Evolutionary conservation across 1,140 invertebrate genomes (phyloP), one percentile per base, ranked within the genome.

Genomic region (Latrodectus geometricus): DNA sequence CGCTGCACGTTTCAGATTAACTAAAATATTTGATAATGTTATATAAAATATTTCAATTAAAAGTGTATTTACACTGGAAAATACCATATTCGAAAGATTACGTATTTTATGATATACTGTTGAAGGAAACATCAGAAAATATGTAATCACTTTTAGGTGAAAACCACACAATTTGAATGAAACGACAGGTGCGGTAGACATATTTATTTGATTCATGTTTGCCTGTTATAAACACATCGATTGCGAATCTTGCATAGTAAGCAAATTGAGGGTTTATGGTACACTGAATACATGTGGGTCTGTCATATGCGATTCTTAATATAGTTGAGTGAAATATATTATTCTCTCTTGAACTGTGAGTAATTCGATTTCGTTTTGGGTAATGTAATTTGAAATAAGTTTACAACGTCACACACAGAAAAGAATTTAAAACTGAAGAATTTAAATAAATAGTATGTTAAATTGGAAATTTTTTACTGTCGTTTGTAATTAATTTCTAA

Each of bases 151-250:
- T 35, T 35, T 35, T 35, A 35, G 35, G 35, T 35, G 35, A 35
- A 35, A 35, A 35, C 35, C 35, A 35, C 35, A 5, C 35, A 35
- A 35, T 35, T 35, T 35, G 35, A 35, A 35, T 5, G 15, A 68
- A 69, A 69, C 9, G 9, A 17, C 79, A 81, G 79, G 68, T 81
- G 79, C 49, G 21, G 20, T 9, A 81, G 79, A 81, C 79, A 81
- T 48, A 72, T 17, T 7, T 54, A 15, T 21, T 35, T 81, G 79
- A 81, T 81, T 81, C 70, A 81, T 70, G 79, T 72, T 81, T 54
- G 50, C 23, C 35, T 5, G 21, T 5, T 15, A 69, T 50, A 56
- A 81, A 54, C 54, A 56, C 9, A 8, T 21, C 35, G 69, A 81
- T 72, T 81, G 50, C 48, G 20, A 72, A 35, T 68, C 69, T 66